Evolutionary conservation across 35 echinoderm and acorn worm genomes (phyloP).

Genomic region (Diadema setosum): DNA sequence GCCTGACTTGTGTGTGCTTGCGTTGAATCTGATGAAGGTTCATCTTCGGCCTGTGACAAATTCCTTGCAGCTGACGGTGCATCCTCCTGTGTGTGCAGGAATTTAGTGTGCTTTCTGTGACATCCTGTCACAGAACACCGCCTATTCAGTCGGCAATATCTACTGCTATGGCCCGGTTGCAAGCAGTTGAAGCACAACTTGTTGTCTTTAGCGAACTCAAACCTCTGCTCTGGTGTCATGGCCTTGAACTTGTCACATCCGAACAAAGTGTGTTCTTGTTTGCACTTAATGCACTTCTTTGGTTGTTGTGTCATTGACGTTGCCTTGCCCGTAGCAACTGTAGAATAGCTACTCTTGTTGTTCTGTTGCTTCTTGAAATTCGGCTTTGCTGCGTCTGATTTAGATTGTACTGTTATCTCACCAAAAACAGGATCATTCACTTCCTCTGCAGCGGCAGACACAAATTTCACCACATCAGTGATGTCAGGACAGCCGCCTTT

Average conservation of each 20-base stretch:
- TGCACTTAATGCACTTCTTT: neutral
- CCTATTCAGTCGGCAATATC: constrained; percentile 11
- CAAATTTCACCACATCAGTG: neutral
- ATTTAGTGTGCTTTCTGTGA: neutral
- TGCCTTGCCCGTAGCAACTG: neutral
- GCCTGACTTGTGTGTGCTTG: no score
- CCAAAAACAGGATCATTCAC: constrained; percentile 39
- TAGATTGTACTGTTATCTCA: neutral
- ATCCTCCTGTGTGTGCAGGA: neutral
- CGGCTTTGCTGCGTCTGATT: neutral
- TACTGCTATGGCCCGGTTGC: neutral
- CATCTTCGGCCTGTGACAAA: no score
- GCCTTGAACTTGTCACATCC: neutral
- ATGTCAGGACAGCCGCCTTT: neutral
- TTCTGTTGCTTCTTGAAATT: neutral
- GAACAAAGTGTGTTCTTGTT: neutral
- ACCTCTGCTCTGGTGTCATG: neutral
- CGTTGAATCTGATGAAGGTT: no score
- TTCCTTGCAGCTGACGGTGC: no score
- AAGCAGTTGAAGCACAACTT: constrained; percentile 48
- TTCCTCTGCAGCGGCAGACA: neutral
- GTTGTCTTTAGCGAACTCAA: neutral
- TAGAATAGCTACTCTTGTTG: neutral
- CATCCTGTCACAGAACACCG: constrained; percentile 35
- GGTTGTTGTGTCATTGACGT: neutral